Evolutionary conservation across 2,113 vertebrate species (phyloP).

Genomic region (Hyperopisus bebe): DNA sequence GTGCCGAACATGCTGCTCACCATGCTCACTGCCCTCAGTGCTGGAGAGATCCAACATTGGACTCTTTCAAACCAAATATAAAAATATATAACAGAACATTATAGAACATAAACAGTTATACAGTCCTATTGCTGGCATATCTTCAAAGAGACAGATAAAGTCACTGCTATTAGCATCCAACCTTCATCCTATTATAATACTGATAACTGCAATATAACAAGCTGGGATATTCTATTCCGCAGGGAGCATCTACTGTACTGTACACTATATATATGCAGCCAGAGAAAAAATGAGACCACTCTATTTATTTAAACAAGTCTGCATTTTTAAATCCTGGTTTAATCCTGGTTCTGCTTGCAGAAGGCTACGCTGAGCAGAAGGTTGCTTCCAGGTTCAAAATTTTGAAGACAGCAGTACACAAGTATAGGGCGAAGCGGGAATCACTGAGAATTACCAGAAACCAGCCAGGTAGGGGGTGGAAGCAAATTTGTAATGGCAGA

Average conservation of each 20-base stretch:
- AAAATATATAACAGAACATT: background rate
- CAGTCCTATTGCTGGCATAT: background rate
- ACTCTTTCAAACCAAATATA: background rate
- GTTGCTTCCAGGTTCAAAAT: too few species aligned
- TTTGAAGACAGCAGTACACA: too few species aligned
- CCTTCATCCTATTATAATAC: background rate
- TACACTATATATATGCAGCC: background rate
- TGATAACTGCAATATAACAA: background rate
- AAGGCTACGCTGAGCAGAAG: too few species aligned
- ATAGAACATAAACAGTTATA: background rate
- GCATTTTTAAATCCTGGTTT: too few species aligned
- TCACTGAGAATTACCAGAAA: too few species aligned
- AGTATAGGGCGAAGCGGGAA: too few species aligned
- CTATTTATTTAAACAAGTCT: too few species aligned
- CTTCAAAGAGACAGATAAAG: background rate
- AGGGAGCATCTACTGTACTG: background rate
- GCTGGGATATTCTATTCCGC: background rate
- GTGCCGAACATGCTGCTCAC: background rate
- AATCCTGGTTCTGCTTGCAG: too few species aligned
- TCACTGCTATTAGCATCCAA: background rate
- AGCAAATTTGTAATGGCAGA: too few species aligned
- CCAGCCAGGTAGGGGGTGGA: too few species aligned
- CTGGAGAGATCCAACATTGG: background rate
- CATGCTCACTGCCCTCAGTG: background rate
- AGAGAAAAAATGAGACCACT: too few species aligned